These are phyloP conservation scores for Megaceryle maxima DNA, from an alignment of 2,113 vertebrate species.

Conservation along the genomic window DNA sequence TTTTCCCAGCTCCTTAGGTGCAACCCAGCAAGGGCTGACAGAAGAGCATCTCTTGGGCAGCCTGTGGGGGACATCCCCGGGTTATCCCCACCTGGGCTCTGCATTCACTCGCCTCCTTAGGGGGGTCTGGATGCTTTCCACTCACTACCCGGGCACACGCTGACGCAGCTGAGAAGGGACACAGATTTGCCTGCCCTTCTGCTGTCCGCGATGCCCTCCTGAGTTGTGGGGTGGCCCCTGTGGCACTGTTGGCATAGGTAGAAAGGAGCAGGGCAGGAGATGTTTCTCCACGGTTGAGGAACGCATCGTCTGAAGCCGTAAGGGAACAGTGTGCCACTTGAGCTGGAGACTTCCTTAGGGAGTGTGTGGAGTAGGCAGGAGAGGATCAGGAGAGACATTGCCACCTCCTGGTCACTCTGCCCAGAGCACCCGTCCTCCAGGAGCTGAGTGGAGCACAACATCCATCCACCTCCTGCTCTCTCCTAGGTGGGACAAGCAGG, in stretches of 20 bases:
- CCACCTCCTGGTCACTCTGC: constrained; percentile 58
- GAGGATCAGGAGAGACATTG: constrained; percentile 30
- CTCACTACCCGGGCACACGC: fast-evolving
- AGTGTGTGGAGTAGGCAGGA: background rate
- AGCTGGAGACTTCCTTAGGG: background rate
- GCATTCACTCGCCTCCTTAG: background rate
- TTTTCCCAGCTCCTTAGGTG: background rate
- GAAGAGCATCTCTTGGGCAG: background rate
- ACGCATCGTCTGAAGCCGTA: fast-evolving
- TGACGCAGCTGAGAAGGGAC: fast-evolving
- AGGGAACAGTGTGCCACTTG: background rate
- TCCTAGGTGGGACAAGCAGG: background rate
- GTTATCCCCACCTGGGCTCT: background rate
- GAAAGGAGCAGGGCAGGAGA: background rate
- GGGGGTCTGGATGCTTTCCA: background rate
- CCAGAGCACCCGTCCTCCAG: background rate
- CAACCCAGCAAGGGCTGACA: fast-evolving
- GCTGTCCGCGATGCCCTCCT: fast-evolving
- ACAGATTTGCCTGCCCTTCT: background rate
- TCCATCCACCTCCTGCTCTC: background rate
- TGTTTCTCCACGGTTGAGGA: background rate
- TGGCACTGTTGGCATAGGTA: fast-evolving
- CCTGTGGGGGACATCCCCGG: background rate
- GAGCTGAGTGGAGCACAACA: background rate
- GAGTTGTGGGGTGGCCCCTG: background rate